These are phyloP conservation scores for Saccostrea glomerata DNA, from an alignment of 1,140 invertebrate genomes.

Conservation along the genomic window DNA sequence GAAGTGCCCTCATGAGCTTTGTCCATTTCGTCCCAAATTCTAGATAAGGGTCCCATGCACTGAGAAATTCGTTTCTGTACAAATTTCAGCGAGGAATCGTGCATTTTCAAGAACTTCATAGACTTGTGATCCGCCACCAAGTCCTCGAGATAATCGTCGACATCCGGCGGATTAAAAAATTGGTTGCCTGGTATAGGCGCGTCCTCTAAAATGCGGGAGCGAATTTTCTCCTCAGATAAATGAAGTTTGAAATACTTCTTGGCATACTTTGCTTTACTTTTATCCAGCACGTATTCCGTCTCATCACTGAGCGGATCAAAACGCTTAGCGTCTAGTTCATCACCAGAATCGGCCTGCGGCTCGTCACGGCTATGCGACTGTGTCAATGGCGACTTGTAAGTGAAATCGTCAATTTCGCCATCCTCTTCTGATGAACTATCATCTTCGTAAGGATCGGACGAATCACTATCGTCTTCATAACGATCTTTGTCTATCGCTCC, in stretches of 20 bases:
- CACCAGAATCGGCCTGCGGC: neutral
- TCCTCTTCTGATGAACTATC: too few species aligned
- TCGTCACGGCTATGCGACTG: neutral
- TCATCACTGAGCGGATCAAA: constrained; percentile 41
- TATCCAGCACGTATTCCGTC: neutral
- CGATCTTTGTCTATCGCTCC: neutral
- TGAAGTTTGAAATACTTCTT: constrained; percentile 10
- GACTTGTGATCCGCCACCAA: neutral
- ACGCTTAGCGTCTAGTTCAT: constrained; percentile 9
- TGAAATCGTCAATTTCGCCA: neutral
- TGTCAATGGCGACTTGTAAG: neutral
- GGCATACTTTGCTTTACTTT: constrained; percentile 17
- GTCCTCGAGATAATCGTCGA: constrained; percentile 17
- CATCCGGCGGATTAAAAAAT: too few species aligned
- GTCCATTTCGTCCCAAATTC: constrained; percentile 13
- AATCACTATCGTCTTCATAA: neutral
- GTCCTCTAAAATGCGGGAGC: neutral
- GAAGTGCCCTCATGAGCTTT: constrained; percentile 30
- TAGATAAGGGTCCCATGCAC: constrained; percentile 33
- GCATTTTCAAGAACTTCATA: constrained; percentile 27
- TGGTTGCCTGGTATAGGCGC: constrained; percentile 7
- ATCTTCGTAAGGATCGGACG: constrained; percentile 25
- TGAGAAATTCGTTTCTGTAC: neutral
- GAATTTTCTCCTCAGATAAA: neutral
- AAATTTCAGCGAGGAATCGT: constrained; percentile 2